phyloP scores from a whole-genome alignment of 2,113 vertebrate species.

The Spermophilus dauricus region DNA sequence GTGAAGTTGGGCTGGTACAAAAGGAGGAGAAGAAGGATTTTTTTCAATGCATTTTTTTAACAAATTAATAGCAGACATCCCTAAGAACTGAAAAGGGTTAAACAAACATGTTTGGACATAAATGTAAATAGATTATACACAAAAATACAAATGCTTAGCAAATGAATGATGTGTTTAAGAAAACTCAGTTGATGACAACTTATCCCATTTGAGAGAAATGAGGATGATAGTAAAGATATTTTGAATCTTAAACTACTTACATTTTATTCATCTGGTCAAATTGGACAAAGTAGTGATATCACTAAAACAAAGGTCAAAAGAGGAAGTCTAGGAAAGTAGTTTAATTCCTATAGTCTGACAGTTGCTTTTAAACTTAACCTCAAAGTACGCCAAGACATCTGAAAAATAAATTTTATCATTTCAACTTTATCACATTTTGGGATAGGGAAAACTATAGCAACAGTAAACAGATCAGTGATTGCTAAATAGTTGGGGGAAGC shows the following conservation, averaged over 20 bases:
- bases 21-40: neutral
- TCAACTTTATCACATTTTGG: neutral
- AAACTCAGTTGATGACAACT: neutral
- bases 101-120: neutral
- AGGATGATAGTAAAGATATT: neutral
- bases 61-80: neutral
- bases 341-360: neutral
- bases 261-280: neutral
- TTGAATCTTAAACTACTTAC: neutral
- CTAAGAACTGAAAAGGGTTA: neutral
- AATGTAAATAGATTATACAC: neutral
- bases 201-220: neutral
- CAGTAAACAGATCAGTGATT: neutral
- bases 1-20: neutral
- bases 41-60: neutral
- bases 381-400: neutral
- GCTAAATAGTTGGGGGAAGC: neutral
- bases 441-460: neutral
- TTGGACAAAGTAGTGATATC: neutral
- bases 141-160: neutral
- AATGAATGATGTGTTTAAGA: neutral
- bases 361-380: slow-evolving; percentile 11
- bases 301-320: neutral
- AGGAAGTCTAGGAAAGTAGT: neutral
- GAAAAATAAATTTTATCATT: slow-evolving; percentile 9